Evolutionary conservation across 2,797 vertebrate species (phyloP), one percentile per base, ranked within the genome.

Genomic region (Pagetopsis macropterus): DNA sequence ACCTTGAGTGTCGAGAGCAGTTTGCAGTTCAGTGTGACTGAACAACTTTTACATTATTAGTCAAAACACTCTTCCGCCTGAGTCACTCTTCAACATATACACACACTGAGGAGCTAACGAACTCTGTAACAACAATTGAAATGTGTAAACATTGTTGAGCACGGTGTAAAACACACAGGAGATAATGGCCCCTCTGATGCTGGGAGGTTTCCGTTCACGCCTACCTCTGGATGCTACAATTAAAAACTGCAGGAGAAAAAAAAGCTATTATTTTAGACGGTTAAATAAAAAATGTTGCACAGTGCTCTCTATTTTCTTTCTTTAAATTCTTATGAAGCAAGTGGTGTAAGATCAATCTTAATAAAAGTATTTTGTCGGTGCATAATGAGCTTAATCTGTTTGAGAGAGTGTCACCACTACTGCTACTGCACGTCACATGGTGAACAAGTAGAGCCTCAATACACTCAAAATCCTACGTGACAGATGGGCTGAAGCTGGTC

Each of bases 401-500:
- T 37, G 33, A 37, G 52, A 63, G 56, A 14, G 51, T 14, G 64
- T 68, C 76, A 67, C 61, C 64, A 52, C 57, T 27, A 17, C 58
- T 50, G 46, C 45, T 31, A 12, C 60, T 23, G 44, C 31, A 14
- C 7, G 3, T 81, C 72, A 64, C 64, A 57, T 17, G 43, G 56
- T 17, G 71, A 68, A 62, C 72, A 70, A 37, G 44, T 51, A 52
- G 66, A 55, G 37, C 52, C 63, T 67, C 15, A 14, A 63, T 52
- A 27, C 50, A 13, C 31, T 76, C 58, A 57, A 65, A 65, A 69
- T 79, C 75, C 69, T 9, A 21, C 46, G 15, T 75, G 87, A 83
- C 77, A 84, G 84, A 87, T 78, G 76, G 83, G 77, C 65, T 5
- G 31, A 67, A 77, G 75, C 83, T 77, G 65, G 52, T 75, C 61